phyloP scores from a whole-genome alignment of 2,797 vertebrate species.

The Sternarchorhynchus goeldii region DNA sequence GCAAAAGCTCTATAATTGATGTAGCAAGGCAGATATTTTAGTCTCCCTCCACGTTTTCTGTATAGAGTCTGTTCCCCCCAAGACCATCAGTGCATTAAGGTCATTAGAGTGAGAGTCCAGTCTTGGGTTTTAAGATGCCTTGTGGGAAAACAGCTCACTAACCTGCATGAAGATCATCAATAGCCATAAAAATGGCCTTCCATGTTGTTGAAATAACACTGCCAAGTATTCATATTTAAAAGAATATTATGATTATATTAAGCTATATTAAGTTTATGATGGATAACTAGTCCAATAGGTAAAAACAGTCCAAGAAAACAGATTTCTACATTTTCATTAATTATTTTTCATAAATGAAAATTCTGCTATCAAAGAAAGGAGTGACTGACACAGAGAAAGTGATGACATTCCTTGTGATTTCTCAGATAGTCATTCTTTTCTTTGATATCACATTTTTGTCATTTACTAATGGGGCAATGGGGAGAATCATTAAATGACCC shows the following conservation, averaged over 20 bases:
- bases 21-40: too few relatives aligned
- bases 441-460: neutral
- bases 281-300: neutral
- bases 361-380: neutral
- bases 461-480: too few relatives aligned
- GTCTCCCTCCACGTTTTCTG: too few relatives aligned
- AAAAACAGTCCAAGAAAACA: neutral
- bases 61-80: neutral
- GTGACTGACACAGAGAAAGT: too few relatives aligned
- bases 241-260: neutral
- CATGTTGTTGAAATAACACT: neutral
- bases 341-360: neutral
- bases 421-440: neutral
- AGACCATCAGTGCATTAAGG: neutral
- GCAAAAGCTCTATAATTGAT: too few relatives aligned
- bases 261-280: neutral
- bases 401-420: neutral
- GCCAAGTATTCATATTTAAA: neutral
- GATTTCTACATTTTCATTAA: too few relatives aligned
- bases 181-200: neutral
- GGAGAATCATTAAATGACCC: neutral
- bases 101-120: constrained; percentile 10
- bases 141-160: neutral
- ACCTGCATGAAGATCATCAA: neutral
- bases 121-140: neutral